phyloP scores from a whole-genome alignment of 2,113 vertebrate genomes.

The Lates calcarifer region DNA sequence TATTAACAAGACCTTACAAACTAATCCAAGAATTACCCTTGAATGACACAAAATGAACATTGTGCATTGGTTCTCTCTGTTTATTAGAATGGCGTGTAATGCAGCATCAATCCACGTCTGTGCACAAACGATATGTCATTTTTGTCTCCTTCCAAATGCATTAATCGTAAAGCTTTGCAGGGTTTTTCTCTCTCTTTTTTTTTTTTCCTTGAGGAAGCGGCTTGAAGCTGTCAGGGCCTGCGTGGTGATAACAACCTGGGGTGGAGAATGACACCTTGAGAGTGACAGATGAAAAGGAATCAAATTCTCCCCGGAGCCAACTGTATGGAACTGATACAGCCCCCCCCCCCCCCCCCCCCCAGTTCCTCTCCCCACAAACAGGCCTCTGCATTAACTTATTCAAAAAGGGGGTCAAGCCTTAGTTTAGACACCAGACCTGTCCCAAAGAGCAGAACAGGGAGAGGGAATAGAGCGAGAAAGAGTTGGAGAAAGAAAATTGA shows the following conservation, averaged over 20 bases:
- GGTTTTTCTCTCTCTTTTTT: slow-evolving; percentile 29
- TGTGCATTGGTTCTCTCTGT: slow-evolving; percentile 67
- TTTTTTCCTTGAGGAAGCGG: slow-evolving; percentile 78
- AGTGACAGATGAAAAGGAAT: slow-evolving; percentile 91
- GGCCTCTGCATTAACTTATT: slow-evolving; percentile 91
- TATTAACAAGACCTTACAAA: slow-evolving; percentile 67
- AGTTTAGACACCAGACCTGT: slow-evolving; percentile 87
- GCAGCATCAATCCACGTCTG: slow-evolving; percentile 73
- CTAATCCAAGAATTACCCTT: slow-evolving; percentile 76
- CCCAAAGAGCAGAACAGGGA: slow-evolving; percentile 80
- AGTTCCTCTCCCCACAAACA: slow-evolving; percentile 85
- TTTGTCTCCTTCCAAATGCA: slow-evolving; percentile 66
- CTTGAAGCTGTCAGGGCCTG: slow-evolving; percentile 90
- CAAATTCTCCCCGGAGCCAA: slow-evolving; percentile 89
- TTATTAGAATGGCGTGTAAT: slow-evolving; percentile 70
- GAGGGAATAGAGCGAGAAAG: slow-evolving; percentile 56
- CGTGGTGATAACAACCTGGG: slow-evolving; percentile 89
- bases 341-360: slow-evolving; percentile 76
- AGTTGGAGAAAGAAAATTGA: slow-evolving; percentile 77
- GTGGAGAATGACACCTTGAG: slow-evolving; percentile 91
- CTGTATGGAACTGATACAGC: slow-evolving; percentile 91
- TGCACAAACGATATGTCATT: slow-evolving; percentile 76
- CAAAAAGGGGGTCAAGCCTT: slow-evolving; percentile 90
- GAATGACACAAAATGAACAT: slow-evolving; percentile 64
- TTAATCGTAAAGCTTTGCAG: slow-evolving; percentile 72